Evolutionary conservation across 35 echinoderm and acorn worm species (phyloP), one percentile per base, ranked within the genome.

Genomic region (Apostichopus parvimensis): DNA sequence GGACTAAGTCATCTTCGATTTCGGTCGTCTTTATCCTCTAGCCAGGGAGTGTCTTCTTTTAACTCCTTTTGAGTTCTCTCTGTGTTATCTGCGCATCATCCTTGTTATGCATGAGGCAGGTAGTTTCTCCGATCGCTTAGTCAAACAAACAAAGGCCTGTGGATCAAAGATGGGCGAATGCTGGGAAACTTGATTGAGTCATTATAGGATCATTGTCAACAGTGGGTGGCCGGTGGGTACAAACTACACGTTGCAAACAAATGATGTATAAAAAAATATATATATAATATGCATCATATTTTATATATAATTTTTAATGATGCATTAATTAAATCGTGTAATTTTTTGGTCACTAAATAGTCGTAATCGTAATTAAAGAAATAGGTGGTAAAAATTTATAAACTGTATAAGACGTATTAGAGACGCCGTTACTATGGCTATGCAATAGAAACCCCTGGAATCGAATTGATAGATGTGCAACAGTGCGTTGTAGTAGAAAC

Each of bases 131-230:
- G 53, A 20, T 84, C 55, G 81, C 17, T 75, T 75, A 84, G 54
- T 59, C 57, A 56, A 84, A 84, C 55, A 56, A 84, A 84, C 55
- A 56, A 84, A 58, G 81, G 23, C 81, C 15, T 55, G 81, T 20
- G 10, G 55, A 84, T 84, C 57, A 84, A 59, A 84, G 81, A 84
- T 84, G 56, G 18, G 24, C 21, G 81, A 84, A 17, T 58, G 57
- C 81, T 60, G 81, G 4, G 56, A 22, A 25, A 84, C 10, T 15
- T 22, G 81, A 84, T 59, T 58, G 81, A 84, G 81, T 59, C 81
- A 84, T 84, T 84, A 23, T 22, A 84, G 11, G 54, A 11, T 84
- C 53, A 58, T 84, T 84, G 81, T 84, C 54, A 84, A 56, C 81
- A 84, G 54, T 84, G 81, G 18, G 81, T 84, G 55, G 55, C 57